Percentiles rank a stretch among this genome's conserved stretches.
phyloP scores from a whole-genome alignment of 2,888 invertebrate species.

The Hirtodrosophila cameraria region DNA sequence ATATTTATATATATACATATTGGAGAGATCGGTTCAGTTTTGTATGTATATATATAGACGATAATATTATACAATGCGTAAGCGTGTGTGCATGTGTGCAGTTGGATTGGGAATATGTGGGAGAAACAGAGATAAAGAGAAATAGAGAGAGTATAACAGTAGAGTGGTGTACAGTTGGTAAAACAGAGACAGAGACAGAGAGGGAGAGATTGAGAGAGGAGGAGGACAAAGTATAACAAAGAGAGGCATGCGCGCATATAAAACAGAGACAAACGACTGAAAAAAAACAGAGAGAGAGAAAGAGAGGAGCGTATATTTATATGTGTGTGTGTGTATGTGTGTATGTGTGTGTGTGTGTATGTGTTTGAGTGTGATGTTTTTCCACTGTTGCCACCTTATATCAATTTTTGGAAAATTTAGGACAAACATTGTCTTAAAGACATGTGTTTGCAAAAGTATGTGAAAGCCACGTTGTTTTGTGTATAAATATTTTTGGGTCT shows the following conservation, averaged over 20 bases:
- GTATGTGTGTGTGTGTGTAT: conserved; percentile 12
- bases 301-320: not conserved
- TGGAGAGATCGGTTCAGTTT: conserved; percentile 34
- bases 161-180: conserved; percentile 36
- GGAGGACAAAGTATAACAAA: conserved; percentile 5
- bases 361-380: too few species aligned
- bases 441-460: too few species aligned
- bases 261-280: not conserved
- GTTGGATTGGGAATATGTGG: conserved; percentile 41
- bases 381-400: too few species aligned
- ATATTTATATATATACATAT: conserved; percentile 31
- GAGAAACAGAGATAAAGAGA: conserved; percentile 59
- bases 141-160: conserved; percentile 60
- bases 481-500: too few species aligned
- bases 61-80: conserved; percentile 50
- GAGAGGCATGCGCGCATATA: conserved; percentile 6
- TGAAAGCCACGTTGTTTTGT: too few species aligned
- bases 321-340: not conserved
- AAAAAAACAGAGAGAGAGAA: not conserved
- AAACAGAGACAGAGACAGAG: conserved; percentile 3
- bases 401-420: too few species aligned
- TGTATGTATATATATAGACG: conserved; percentile 13
- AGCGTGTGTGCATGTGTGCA: conserved; percentile 52
- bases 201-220: not conserved
- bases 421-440: too few species aligned